phyloP scores from a whole-genome alignment of 2,113 vertebrate species.

The Lota lota region DNA sequence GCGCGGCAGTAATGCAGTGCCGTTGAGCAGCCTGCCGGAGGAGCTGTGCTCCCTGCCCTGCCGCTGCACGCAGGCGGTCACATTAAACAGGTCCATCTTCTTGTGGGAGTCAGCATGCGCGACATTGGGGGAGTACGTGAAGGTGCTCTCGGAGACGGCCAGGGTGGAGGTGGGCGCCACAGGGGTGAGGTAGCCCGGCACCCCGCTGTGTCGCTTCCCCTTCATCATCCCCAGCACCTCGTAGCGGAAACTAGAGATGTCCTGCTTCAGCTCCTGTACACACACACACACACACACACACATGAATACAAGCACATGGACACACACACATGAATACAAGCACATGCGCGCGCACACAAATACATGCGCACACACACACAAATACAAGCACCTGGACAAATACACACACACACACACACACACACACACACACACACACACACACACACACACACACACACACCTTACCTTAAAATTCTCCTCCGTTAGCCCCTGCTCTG shows the following conservation, averaged over 20 bases:
- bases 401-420: not conserved
- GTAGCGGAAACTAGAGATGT: constrained; percentile 98
- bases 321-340: not conserved
- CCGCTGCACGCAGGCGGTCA: constrained; percentile 72
- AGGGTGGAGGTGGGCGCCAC: constrained; percentile 64
- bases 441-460: constrained; percentile 2
- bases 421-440: not conserved
- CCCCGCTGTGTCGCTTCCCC: constrained; percentile 64
- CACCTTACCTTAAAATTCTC: constrained; percentile 94
- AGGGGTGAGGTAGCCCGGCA: constrained; percentile 49
- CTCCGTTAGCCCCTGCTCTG: constrained; percentile 90
- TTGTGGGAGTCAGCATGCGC: constrained; percentile 67
- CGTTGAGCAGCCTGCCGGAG: constrained; percentile 61
- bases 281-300: not conserved
- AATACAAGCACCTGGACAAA: no score
- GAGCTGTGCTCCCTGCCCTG: constrained; percentile 59
- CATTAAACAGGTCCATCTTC: constrained; percentile 74
- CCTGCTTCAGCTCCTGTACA: constrained; percentile 91
- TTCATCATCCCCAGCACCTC: constrained; percentile 92
- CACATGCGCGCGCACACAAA: not conserved
- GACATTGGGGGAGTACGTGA: constrained; percentile 67
- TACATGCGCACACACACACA: not conserved
- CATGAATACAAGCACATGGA: not conserved
- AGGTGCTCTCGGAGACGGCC: constrained; percentile 75
- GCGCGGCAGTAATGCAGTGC: constrained; percentile 60